Conservation (phyloP, 2,888 invertebrate genomes). For the Epinotia nisella region DNA sequence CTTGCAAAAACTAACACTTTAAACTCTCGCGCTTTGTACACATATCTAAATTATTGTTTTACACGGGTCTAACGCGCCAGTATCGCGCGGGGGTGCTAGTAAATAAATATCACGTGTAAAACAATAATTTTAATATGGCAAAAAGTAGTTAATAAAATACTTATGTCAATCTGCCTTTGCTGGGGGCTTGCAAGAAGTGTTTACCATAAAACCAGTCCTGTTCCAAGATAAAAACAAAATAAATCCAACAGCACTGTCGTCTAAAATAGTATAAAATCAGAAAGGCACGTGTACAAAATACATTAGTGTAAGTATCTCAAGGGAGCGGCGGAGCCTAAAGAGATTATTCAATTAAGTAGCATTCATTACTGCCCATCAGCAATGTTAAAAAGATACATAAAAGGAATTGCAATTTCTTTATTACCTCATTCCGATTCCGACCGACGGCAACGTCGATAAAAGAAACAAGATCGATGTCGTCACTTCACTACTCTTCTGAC, state of each 20-base stretch:
- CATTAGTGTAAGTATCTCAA: conserved; percentile 44
- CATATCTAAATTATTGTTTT: too few species aligned
- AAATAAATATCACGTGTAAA: too few species aligned
- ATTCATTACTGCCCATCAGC: conserved; percentile 65
- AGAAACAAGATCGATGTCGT: conserved; percentile 74
- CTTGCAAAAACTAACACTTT: too few species aligned
- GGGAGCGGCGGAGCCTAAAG: conserved; percentile 56
- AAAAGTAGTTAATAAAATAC: too few species aligned
- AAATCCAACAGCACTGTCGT: background rate
- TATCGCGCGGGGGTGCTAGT: too few species aligned
- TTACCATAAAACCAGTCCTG: background rate
- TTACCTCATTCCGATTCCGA: conserved; percentile 69
- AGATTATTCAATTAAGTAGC: conserved; percentile 67
- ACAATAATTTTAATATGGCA: too few species aligned
- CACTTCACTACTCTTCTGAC: conserved; percentile 61
- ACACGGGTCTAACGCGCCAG: too few species aligned
- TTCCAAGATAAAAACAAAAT: conserved; percentile 6
- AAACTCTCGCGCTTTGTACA: too few species aligned
- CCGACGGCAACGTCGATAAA: conserved; percentile 68
- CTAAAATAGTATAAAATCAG: conserved; percentile 19
- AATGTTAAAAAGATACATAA: conserved; percentile 63
- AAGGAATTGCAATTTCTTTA: conserved; percentile 73
- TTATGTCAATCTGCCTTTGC: too few species aligned
- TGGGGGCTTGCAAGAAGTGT: too few species aligned
- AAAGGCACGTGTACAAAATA: conserved; percentile 37